Percentiles rank a stretch among this genome's conserved stretches.
Evolutionary conservation across 2,888 invertebrate genomes (phyloP).

Genomic region (Cistogaster globosa): DNA sequence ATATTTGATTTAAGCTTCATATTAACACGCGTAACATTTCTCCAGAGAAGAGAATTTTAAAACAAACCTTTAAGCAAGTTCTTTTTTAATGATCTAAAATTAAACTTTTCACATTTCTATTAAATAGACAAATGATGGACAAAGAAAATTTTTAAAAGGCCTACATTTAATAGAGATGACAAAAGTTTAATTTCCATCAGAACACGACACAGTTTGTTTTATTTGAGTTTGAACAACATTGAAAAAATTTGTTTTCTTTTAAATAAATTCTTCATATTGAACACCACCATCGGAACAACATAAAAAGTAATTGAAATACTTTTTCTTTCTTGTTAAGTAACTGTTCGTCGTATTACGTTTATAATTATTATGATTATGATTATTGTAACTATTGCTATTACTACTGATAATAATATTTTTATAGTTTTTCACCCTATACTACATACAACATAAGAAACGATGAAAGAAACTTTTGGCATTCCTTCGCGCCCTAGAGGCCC

Average conservation of each 20-base stretch:
- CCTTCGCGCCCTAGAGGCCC: conserved; percentile 82
- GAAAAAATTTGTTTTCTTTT: background rate
- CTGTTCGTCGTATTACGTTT: conserved; percentile 58
- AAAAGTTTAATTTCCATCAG: background rate
- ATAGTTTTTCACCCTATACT: conserved; percentile 74
- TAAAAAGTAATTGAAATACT: conserved; percentile 68
- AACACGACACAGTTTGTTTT: no score
- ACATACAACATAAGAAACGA: conserved; percentile 82
- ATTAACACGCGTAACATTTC: no score
- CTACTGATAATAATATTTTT: conserved; percentile 47
- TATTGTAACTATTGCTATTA: conserved; percentile 25
- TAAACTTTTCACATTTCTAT: no score
- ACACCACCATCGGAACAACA: conserved; percentile 70
- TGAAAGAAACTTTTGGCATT: conserved; percentile 83
- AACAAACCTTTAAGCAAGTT: no score
- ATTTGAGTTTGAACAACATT: no score
- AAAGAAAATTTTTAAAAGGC: no score
- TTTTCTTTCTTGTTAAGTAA: conserved; percentile 67
- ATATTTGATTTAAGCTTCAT: no score
- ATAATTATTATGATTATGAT: conserved; percentile 23
- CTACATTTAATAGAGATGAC: no score
- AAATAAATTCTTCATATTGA: conserved; percentile 67
- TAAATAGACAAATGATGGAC: no score
- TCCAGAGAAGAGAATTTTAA: no score
- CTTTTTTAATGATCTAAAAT: no score